phyloP scores from a whole-genome alignment of 2,888 invertebrate genomes.

The Idaea aversata region DNA sequence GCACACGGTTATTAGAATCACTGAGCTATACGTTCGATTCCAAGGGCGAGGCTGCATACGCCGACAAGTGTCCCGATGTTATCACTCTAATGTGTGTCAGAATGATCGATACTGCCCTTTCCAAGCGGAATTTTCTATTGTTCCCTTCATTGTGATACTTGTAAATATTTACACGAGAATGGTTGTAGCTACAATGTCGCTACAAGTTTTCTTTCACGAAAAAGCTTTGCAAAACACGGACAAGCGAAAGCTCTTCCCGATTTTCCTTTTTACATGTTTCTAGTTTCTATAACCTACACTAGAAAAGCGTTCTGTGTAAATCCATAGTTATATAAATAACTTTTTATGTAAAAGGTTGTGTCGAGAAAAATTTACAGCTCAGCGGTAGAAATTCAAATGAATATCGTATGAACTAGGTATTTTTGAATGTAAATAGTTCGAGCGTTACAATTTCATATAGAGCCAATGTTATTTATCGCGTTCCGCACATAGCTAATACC shows the following conservation, averaged over 20 bases:
- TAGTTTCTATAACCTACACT: background rate
- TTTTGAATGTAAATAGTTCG: background rate
- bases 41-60: constrained; percentile 46
- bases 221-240: constrained; percentile 2
- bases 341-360: background rate
- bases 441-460: background rate
- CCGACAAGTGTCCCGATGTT: constrained; percentile 63
- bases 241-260: background rate
- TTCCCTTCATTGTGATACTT: constrained; percentile 6
- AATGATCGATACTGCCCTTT: constrained; percentile 54
- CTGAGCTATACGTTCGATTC: constrained; percentile 26
- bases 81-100: constrained; percentile 62
- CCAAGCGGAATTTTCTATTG: constrained; percentile 35
- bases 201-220: background rate
- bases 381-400: background rate
- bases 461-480: background rate
- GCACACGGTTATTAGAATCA: background rate
- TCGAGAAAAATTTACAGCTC: background rate
- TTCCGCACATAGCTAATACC: background rate
- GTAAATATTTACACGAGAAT: constrained; percentile 6
- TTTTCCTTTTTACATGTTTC: background rate
- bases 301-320: background rate
- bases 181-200: constrained; percentile 5
- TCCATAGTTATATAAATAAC: background rate
- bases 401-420: background rate